These are phyloP conservation scores for Simalia tracyae DNA, from an alignment of 2,797 vertebrate genomes.

Conservation along the genomic window DNA sequence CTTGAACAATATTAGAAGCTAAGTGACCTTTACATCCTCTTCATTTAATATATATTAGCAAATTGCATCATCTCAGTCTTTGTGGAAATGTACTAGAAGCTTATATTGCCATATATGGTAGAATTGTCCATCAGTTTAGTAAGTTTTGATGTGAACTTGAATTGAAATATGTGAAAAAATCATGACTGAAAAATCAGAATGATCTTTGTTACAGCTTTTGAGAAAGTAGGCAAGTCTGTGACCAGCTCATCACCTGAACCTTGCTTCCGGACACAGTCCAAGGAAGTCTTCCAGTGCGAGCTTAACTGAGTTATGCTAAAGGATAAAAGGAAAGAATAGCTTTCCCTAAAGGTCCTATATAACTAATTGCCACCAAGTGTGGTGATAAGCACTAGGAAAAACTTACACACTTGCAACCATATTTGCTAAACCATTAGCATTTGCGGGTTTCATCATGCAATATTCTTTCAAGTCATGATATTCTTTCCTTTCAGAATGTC, in stretches of 20 bases:
- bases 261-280: background rate
- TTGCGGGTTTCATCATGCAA: conserved; percentile 8
- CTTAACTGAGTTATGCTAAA: background rate
- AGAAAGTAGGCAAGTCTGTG: background rate
- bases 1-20: too few species aligned
- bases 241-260: background rate
- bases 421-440: conserved; percentile 28
- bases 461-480: conserved; percentile 39
- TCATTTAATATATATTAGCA: too few species aligned
- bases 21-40: too few species aligned
- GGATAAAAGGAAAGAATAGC: background rate
- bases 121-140: too few species aligned
- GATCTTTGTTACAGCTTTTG: too few species aligned
- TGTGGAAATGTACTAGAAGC: too few species aligned
- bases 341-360: background rate
- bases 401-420: background rate
- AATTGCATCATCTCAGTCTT: too few species aligned
- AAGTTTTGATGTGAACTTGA: too few species aligned
- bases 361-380: background rate
- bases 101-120: too few species aligned
- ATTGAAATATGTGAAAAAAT: too few species aligned
- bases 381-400: background rate
- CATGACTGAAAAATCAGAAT: too few species aligned
- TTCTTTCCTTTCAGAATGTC: conserved; percentile 48
- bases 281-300: background rate